Evolutionary conservation across 2,797 vertebrate genomes (phyloP), one percentile per base, ranked within the genome.

Genomic region (Eulemur mongoz): DNA sequence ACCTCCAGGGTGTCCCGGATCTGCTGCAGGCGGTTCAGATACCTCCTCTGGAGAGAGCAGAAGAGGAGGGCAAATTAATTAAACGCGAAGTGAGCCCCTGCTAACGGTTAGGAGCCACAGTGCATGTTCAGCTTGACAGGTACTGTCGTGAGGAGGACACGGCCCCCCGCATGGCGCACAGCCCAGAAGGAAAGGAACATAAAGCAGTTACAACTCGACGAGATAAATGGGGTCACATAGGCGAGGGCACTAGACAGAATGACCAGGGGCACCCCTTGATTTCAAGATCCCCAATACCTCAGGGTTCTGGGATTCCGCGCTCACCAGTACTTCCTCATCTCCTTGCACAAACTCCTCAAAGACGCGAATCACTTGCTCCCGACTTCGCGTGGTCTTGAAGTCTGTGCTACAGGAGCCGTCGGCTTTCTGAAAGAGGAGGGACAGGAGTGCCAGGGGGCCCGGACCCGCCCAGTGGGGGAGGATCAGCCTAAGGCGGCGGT

Each of bases 321-420:
- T 97, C 98, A 99, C 99, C 97, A 99, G 97, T 96, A 99, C 99
- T 98, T 98, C 98, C 52, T 97, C 98, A 96, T 99, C 99, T 70
- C 99, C 99, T 93, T 98, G 99, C 73, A 99, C 99, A 97, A 99
- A 99, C 96, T 99, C 99, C 91, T 97, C 98, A 97, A 99, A 99
- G 97, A 99, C 99, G 23, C 99, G 98, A 35, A 98, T 98, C 98
- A 99, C 99, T 93, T 99, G 99, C 91, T 99, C 99, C 97, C 98
- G 98, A 69, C 98, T 99, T 89, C 99, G 98, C 0, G 99, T 99
- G 94, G 99, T 99, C 99, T 99, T 99, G 99, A 99, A 99, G 98
- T 99, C 99, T 5, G 99, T 99, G 95, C 99, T 99, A 98, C 99
- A 99, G 0, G 99, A 99, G 57, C 99, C 99, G 18, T 99, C 99